Percentiles rank a stretch among this genome's conserved stretches.
phyloP scores from a whole-genome alignment of 2,113 vertebrate genomes.

The Lutjanus erythropterus region DNA sequence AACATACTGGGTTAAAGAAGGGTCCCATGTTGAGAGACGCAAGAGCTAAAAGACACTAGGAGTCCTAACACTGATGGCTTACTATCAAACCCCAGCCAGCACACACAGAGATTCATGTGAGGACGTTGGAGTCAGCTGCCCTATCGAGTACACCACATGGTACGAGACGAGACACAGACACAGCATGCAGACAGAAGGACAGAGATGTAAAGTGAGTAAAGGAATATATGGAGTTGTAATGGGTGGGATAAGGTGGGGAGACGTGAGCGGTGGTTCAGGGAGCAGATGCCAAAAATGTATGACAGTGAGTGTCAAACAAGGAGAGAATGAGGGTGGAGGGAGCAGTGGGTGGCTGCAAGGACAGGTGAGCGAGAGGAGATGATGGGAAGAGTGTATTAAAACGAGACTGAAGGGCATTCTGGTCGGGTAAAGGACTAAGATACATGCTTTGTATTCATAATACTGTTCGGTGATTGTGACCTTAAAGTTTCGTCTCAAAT shows the following conservation, averaged over 20 bases:
- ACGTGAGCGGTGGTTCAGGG: slow-evolving; percentile 49
- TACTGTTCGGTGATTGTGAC: slow-evolving; percentile 8
- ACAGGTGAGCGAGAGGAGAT: slow-evolving; percentile 55
- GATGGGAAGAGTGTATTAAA: slow-evolving; percentile 26
- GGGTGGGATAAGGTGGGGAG: slow-evolving; percentile 44
- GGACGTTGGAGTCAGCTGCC: slow-evolving; percentile 60
- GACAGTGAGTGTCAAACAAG: slow-evolving; percentile 72
- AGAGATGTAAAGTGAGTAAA: slow-evolving; percentile 66
- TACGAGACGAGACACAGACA: slow-evolving; percentile 84
- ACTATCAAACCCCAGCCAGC: slow-evolving; percentile 45
- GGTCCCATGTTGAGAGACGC: slow-evolving; percentile 9
- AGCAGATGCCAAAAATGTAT: slow-evolving; percentile 65
- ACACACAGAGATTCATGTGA: slow-evolving; percentile 51
- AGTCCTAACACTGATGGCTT: background rate
- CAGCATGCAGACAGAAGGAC: slow-evolving; percentile 77
- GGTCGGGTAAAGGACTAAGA: slow-evolving; percentile 6
- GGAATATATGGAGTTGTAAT: slow-evolving; percentile 49
- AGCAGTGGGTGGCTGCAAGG: slow-evolving; percentile 59
- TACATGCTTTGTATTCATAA: slow-evolving; percentile 23
- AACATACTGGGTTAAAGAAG: slow-evolving; percentile 16
- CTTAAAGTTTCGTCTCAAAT: background rate
- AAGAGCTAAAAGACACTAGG: background rate
- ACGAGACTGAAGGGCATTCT: slow-evolving; percentile 34
- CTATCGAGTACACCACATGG: slow-evolving; percentile 56
- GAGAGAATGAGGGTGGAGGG: slow-evolving; percentile 57